Evolutionary conservation across 2,888 invertebrate species (phyloP).

Genomic region (Chrysodeixis includens): DNA sequence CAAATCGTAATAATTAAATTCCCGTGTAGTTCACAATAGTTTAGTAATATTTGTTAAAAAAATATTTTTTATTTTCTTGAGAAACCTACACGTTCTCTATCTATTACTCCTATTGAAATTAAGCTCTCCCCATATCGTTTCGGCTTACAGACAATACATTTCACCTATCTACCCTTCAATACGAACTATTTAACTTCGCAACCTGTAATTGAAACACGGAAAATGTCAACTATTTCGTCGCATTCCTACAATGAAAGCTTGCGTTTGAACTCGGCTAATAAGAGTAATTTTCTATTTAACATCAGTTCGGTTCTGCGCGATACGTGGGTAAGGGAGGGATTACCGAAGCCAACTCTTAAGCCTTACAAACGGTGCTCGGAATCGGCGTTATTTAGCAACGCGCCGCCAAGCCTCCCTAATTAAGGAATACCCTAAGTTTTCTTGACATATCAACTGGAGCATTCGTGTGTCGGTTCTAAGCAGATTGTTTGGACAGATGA

Average conservation of each 20-base stretch:
- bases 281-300: constrained; percentile 50
- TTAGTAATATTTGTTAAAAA: too few species aligned
- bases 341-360: constrained; percentile 71
- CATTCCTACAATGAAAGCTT: constrained; percentile 17
- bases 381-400: constrained; percentile 82
- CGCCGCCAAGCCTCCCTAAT: constrained; percentile 74
- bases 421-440: constrained; percentile 82
- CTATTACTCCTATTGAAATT: background rate
- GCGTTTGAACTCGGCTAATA: constrained; percentile 41
- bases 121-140: background rate
- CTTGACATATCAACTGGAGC: constrained; percentile 75
- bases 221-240: constrained; percentile 3
- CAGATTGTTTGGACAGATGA: constrained; percentile 77
- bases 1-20: too few species aligned
- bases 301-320: constrained; percentile 42
- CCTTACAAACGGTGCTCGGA: constrained; percentile 80
- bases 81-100: too few species aligned
- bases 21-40: too few species aligned
- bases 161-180: background rate
- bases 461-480: constrained; percentile 66
- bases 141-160: background rate
- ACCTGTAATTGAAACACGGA: constrained; percentile 1
- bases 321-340: constrained; percentile 60
- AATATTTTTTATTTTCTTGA: too few species aligned
- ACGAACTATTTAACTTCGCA: background rate